Evolutionary conservation across 2,888 invertebrate genomes (phyloP).

Genomic region (Euplagia quadripunctaria): DNA sequence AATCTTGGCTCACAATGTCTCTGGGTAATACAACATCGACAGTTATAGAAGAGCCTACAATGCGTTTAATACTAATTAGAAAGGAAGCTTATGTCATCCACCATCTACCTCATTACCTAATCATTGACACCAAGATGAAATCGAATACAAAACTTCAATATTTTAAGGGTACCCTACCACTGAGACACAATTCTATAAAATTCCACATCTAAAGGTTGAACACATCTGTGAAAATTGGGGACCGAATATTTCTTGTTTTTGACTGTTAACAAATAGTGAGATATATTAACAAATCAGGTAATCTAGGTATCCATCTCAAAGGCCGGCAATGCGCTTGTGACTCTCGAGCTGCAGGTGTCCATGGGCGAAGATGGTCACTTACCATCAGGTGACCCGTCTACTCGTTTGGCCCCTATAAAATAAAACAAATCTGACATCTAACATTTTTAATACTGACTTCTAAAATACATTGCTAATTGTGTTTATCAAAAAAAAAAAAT

Average conservation of each 20-base stretch:
- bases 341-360: too few species aligned
- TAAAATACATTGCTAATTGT: too few species aligned
- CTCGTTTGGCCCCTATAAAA: too few species aligned
- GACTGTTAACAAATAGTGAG: neutral
- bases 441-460: too few species aligned
- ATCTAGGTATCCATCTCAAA: too few species aligned
- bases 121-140: neutral
- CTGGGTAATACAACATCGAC: neutral
- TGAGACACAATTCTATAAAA: neutral
- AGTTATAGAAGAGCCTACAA: neutral
- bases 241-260: neutral
- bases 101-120: neutral
- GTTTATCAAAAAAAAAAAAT: too few species aligned
- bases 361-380: too few species aligned
- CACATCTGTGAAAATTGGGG: neutral
- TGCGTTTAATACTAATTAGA: neutral
- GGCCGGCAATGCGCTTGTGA: too few species aligned
- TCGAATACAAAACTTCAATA: neutral
- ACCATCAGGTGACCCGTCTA: too few species aligned
- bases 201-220: neutral
- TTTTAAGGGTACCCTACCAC: neutral
- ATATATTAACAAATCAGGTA: too few species aligned
- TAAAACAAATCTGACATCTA: too few species aligned
- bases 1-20: conserved; percentile 1
- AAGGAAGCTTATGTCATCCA: neutral